Conservation (phyloP, 2,888 invertebrate genomes). For the Ferdinandea cuprea region DNA sequence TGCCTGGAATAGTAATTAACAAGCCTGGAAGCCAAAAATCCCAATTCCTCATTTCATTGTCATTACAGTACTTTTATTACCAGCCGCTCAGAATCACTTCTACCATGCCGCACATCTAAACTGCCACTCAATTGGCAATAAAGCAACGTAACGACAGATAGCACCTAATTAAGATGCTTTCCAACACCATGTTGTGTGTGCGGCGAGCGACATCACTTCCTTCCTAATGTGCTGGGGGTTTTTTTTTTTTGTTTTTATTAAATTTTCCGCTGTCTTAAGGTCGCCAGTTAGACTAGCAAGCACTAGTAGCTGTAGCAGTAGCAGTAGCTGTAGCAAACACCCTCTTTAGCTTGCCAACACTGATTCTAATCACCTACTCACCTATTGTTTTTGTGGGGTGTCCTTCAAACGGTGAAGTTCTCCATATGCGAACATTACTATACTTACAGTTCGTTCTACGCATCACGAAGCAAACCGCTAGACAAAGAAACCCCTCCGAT, state of each 20-base stretch:
- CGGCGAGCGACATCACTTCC: slow-evolving; percentile 62
- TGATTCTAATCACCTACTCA: slow-evolving; percentile 44
- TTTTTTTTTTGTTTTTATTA: slow-evolving; percentile 24
- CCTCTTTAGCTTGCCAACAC: slow-evolving; percentile 33
- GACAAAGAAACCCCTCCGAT: slow-evolving; percentile 44
- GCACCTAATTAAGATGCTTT: slow-evolving; percentile 72
- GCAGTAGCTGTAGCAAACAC: no score
- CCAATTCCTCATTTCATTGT: slow-evolving; percentile 15
- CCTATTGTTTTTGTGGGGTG: slow-evolving; percentile 30
- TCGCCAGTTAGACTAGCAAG: slow-evolving; percentile 31
- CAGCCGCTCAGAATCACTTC: slow-evolving; percentile 48
- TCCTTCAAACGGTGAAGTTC: slow-evolving; percentile 29
- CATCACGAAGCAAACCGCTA: neutral
- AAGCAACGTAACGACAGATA: slow-evolving; percentile 47
- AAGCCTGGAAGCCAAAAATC: slow-evolving; percentile 45
- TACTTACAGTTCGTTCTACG: slow-evolving; percentile 28
- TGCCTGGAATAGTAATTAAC: slow-evolving; percentile 53
- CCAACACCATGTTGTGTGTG: slow-evolving; percentile 30
- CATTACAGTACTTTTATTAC: slow-evolving; percentile 58
- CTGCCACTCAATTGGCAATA: slow-evolving; percentile 58
- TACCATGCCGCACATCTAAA: slow-evolving; percentile 26
- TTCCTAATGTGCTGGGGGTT: slow-evolving; percentile 56
- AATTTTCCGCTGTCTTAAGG: slow-evolving; percentile 56
- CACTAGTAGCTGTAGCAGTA: neutral
- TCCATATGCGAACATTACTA: neutral